A percentile compares a stretch with the other conserved stretches of the same genome.
Conservation (phyloP, 2,113 vertebrate species). For the Silurus glanis region DNA sequence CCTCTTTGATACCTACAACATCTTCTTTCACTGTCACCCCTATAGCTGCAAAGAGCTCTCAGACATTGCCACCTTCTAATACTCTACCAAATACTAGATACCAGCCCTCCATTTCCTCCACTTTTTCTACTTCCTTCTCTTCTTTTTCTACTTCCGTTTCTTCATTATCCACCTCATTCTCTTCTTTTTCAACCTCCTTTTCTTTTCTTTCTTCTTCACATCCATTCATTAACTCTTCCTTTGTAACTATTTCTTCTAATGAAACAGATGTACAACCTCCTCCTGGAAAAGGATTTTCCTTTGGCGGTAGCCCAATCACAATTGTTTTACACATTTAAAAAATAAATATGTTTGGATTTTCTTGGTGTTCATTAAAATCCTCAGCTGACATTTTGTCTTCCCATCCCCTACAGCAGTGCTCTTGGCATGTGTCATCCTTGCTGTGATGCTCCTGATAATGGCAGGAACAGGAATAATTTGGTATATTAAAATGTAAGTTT, state of each 20-base stretch:
- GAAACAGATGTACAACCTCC: neutral
- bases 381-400: neutral
- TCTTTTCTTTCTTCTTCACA: slow-evolving; percentile 6
- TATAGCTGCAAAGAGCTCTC: neutral
- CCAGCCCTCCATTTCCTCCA: neutral
- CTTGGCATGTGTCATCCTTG: slow-evolving; percentile 48
- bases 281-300: neutral
- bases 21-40: neutral
- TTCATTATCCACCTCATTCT: neutral
- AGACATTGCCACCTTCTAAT: neutral
- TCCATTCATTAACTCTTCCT: neutral
- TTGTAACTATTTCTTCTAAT: neutral
- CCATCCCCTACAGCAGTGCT: slow-evolving; percentile 47
- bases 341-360: neutral
- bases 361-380: neutral
- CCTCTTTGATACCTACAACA: slow-evolving; percentile 13
- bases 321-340: neutral
- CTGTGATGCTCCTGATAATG: slow-evolving; percentile 45
- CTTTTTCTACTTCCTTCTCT: neutral
- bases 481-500: slow-evolving; percentile 64
- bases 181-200: neutral
- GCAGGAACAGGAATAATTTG: slow-evolving; percentile 49
- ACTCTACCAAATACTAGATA: neutral
- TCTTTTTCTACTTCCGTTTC: neutral
- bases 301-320: slow-evolving; percentile 19